Conservation (phyloP, 2,888 invertebrate species). For the Ochlodes sylvanus region DNA sequence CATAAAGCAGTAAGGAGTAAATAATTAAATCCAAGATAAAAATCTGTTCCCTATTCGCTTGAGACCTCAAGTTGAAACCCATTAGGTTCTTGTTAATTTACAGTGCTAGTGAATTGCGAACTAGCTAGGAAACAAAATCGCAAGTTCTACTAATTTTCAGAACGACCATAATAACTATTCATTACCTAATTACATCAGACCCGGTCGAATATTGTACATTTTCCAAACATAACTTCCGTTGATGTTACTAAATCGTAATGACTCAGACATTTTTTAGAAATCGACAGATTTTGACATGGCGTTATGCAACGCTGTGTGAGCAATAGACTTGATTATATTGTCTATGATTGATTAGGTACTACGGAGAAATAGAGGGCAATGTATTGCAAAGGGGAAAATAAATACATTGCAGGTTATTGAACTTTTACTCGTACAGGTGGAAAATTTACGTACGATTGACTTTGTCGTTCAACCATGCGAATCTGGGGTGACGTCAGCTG, state of each 20-base stretch:
- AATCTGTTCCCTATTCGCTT: no score
- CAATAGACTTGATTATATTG: neutral
- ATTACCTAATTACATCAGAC: neutral
- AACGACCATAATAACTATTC: neutral
- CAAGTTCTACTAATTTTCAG: no score
- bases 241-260: constrained; percentile 6
- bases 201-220: constrained; percentile 12
- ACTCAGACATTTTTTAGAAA: constrained; percentile 13
- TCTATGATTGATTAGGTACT: neutral
- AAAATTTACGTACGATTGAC: neutral
- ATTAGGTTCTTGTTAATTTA: no score
- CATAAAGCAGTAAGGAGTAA: no score
- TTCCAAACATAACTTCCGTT: constrained; percentile 16
- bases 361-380: neutral
- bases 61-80: no score
- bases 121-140: no score
- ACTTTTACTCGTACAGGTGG: neutral
- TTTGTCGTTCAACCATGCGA: neutral
- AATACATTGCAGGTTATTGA: neutral
- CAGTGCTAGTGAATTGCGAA: no score
- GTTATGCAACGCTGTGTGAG: neutral
- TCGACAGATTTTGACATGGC: constrained; percentile 9
- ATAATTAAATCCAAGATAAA: no score
- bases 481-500: neutral
- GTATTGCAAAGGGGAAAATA: neutral